Evolutionary conservation across 92 coral and sea anemone genomes (phyloP).

Genomic region (Siderastrea radians): DNA sequence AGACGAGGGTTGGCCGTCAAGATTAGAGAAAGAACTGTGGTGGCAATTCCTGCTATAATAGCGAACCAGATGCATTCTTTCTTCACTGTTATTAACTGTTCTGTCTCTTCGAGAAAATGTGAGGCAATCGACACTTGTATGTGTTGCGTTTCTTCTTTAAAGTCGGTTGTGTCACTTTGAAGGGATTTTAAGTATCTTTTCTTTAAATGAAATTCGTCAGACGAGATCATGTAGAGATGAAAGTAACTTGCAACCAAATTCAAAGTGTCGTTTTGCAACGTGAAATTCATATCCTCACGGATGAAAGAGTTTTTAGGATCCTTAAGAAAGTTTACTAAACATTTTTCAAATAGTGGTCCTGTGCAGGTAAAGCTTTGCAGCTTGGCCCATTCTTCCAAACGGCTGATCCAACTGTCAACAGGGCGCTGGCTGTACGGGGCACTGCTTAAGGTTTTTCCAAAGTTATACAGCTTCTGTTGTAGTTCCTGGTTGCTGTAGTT

Average conservation of each 20-base stretch:
- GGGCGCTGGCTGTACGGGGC: slow-evolving; percentile 33
- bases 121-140: slow-evolving; percentile 12
- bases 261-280: not conserved
- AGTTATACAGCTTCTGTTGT: slow-evolving; percentile 21
- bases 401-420: slow-evolving; percentile 32
- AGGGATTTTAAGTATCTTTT: slow-evolving; percentile 1
- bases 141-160: slow-evolving; percentile 1
- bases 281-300: slow-evolving; percentile 33
- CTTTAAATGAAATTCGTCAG: not conserved
- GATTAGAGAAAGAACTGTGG: slow-evolving; percentile 17
- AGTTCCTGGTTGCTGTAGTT: slow-evolving; percentile 25
- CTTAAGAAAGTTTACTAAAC: slow-evolving; percentile 24
- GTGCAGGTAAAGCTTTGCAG: slow-evolving; percentile 12
- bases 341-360: slow-evolving; percentile 1
- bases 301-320: not conserved
- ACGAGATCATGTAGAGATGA: slow-evolving; percentile 14
- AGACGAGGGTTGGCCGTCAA: slow-evolving; percentile 47
- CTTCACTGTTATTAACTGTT: slow-evolving; percentile 18
- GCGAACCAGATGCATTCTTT: slow-evolving; percentile 15
- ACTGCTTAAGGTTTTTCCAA: slow-evolving; percentile 25
- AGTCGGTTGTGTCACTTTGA: slow-evolving; percentile 1
- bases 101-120: slow-evolving; percentile 20
- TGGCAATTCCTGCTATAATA: slow-evolving; percentile 25
- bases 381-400: slow-evolving; percentile 18
- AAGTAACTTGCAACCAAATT: slow-evolving; percentile 21